A percentile compares a stretch with the other conserved stretches of the same genome.
Evolutionary conservation across 2,888 invertebrate genomes (phyloP).

Genomic region (Brachyopa scutellaris): DNA sequence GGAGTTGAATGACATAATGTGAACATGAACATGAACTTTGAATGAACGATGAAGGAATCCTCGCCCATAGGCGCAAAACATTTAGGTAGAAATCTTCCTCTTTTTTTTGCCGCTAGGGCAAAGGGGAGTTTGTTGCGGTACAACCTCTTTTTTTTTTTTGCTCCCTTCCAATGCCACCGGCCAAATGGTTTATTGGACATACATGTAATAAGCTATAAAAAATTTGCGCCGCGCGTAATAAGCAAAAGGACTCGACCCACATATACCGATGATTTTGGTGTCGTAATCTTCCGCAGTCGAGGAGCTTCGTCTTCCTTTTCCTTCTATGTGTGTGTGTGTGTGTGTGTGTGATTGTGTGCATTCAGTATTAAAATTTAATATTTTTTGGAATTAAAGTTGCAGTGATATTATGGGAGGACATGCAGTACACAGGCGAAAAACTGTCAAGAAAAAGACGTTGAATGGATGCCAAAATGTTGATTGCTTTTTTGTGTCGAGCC

Average conservation of each 20-base stretch:
- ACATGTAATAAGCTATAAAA: slow-evolving; percentile 64
- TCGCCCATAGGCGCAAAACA: slow-evolving; percentile 31
- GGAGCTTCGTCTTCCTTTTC: slow-evolving; percentile 3
- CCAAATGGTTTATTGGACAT: slow-evolving; percentile 62
- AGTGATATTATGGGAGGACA: slow-evolving; percentile 22
- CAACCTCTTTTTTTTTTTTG: slow-evolving; percentile 29
- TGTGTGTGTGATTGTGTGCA: neutral
- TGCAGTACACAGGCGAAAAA: slow-evolving; percentile 21
- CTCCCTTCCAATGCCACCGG: neutral
- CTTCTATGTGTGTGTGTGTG: too few species aligned
- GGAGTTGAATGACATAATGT: slow-evolving; percentile 66
- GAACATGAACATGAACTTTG: slow-evolving; percentile 63
- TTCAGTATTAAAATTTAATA: slow-evolving; percentile 43
- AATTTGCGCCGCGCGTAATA: slow-evolving; percentile 51
- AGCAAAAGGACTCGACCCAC: slow-evolving; percentile 25
- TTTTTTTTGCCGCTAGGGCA: slow-evolving; percentile 15
- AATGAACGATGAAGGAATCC: slow-evolving; percentile 58
- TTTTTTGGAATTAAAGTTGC: slow-evolving; percentile 54
- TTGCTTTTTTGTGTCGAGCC: slow-evolving; percentile 53
- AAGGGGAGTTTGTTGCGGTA: neutral
- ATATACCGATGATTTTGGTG: neutral
- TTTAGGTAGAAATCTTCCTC: slow-evolving; percentile 28
- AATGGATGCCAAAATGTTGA: slow-evolving; percentile 65
- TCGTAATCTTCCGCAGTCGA: slow-evolving; percentile 40
- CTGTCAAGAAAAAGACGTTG: slow-evolving; percentile 45